Conservation (phyloP, 2,797 vertebrate species). For the Ispidina picta region DNA sequence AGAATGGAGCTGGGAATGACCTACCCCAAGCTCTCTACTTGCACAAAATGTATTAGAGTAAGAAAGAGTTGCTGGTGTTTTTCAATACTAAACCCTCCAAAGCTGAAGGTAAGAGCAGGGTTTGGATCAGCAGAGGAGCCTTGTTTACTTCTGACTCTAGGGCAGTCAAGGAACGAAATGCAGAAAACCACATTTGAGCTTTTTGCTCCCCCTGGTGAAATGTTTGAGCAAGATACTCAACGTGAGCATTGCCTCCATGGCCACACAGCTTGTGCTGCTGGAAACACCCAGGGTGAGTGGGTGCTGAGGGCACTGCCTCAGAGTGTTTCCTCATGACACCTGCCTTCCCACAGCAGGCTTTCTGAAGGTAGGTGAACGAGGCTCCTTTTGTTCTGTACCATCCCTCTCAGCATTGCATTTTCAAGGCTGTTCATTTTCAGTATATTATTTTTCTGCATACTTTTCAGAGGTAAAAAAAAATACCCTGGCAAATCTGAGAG, state of each 20-base stretch:
- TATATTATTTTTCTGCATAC: background rate
- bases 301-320: fast-evolving
- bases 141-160: background rate
- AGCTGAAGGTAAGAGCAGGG: background rate
- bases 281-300: background rate
- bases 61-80: background rate
- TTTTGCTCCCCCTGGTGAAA: background rate
- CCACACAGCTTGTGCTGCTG: background rate
- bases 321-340: background rate
- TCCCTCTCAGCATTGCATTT: background rate
- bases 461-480: background rate
- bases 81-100: background rate
- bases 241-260: fast-evolving
- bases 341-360: background rate
- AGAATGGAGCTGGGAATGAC: background rate
- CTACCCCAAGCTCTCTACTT: background rate
- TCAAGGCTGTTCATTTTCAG: background rate
- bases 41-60: background rate
- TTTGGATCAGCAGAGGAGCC: background rate
- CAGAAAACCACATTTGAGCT: background rate
- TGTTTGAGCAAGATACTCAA: background rate
- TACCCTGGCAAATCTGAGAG: background rate
- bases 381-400: background rate
- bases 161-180: background rate
- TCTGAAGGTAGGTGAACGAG: background rate